phyloP scores from a whole-genome alignment of 2,888 invertebrate species.

The Rhopalosiphum nymphaeae region DNA sequence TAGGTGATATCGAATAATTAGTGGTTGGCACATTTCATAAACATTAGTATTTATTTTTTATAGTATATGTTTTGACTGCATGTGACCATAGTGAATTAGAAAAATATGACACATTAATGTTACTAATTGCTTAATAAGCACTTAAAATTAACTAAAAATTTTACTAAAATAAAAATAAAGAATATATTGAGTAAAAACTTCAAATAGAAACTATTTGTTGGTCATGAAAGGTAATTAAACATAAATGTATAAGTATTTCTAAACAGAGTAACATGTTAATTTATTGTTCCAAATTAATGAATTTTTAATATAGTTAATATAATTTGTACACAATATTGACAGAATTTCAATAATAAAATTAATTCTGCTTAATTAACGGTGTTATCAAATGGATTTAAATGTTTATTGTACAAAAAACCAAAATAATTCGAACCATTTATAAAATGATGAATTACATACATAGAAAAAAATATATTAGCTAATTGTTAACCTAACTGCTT shows the following conservation, averaged over 20 bases:
- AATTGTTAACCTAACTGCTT: constrained; percentile 63
- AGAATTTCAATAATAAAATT: neutral
- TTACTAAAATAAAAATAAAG: neutral
- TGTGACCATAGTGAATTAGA: neutral
- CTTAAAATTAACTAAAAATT: neutral
- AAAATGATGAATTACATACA: constrained; percentile 60
- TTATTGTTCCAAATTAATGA: constrained; percentile 15
- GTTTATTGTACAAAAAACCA: constrained; percentile 57
- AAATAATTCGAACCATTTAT: constrained; percentile 59
- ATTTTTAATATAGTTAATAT: constrained; percentile 17
- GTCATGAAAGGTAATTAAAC: neutral
- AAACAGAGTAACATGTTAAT: constrained; percentile 28
- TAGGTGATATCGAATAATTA: too few species aligned
- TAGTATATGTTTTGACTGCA: too few species aligned
- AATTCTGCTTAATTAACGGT: constrained; percentile 2
- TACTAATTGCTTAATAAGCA: neutral
- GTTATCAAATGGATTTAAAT: constrained; percentile 50
- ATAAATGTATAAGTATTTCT: neutral
- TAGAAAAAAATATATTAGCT: constrained; percentile 62
- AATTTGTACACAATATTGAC: constrained; percentile 33
- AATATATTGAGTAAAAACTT: neutral
- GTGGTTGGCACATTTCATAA: too few species aligned
- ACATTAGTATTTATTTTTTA: too few species aligned
- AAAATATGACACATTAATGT: neutral
- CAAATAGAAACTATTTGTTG: neutral